Evolutionary conservation across 2,797 vertebrate genomes (phyloP).

Genomic region (Lepus townsendii): DNA sequence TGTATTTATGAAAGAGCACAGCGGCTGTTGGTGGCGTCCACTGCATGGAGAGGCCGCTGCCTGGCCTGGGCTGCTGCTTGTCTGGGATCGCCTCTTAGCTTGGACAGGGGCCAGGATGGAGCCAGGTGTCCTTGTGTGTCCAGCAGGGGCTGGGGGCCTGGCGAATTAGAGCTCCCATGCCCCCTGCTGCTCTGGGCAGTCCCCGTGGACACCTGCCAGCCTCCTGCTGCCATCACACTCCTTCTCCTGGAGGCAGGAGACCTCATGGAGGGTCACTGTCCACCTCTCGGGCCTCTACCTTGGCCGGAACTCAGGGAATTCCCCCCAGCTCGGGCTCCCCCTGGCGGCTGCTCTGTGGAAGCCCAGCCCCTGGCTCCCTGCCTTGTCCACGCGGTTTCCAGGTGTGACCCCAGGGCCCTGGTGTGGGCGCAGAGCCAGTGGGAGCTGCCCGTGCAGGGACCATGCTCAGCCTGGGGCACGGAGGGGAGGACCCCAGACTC

Average conservation of each 20-base stretch:
- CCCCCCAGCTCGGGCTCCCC: neutral
- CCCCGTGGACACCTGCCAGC: too few relatives aligned
- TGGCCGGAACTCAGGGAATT: neutral
- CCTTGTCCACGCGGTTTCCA: constrained; percentile 13
- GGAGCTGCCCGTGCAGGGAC: neutral
- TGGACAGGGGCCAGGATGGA: too few relatives aligned
- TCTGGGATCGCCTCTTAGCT: too few relatives aligned
- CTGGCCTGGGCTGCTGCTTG: rapidly evolving
- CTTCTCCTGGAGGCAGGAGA: too few relatives aligned
- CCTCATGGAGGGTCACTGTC: constrained; percentile 33
- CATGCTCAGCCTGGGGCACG: rapidly evolving
- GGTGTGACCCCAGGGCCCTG: constrained; percentile 1
- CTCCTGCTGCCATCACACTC: too few relatives aligned
- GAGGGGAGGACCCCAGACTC: neutral
- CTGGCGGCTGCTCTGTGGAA: neutral
- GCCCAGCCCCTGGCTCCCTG: neutral
- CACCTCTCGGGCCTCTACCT: neutral
- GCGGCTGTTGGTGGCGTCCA: constrained; percentile 80
- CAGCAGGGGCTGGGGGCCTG: too few relatives aligned
- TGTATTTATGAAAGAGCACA: constrained; percentile 86
- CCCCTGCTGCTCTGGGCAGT: too few relatives aligned
- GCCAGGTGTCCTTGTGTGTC: too few relatives aligned
- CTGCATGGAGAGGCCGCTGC: neutral
- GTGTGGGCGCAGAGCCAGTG: too few relatives aligned
- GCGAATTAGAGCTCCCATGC: too few relatives aligned